Conservation (phyloP, 2,797 vertebrate species). For the Oophaga sylvatica region DNA sequence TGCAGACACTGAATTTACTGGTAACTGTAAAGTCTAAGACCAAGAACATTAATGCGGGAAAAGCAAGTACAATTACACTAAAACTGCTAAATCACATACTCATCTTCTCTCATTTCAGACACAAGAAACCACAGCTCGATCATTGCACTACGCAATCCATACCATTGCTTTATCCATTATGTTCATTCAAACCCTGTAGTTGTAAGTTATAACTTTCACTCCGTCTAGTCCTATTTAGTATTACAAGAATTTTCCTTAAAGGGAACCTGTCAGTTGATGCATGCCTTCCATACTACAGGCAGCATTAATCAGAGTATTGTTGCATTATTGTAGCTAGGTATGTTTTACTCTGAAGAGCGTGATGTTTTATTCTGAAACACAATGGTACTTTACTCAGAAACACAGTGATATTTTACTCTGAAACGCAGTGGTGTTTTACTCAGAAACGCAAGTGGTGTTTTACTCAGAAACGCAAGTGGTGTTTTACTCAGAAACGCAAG, state of each 20-base stretch:
- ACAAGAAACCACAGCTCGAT: slow-evolving; percentile 41
- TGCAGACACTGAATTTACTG: slow-evolving; percentile 52
- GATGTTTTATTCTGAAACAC: too few relatives aligned
- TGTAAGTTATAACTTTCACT: neutral
- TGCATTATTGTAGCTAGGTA: too few relatives aligned
- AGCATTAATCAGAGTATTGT: too few relatives aligned
- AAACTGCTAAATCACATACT: slow-evolving; percentile 41
- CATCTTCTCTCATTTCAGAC: slow-evolving; percentile 36
- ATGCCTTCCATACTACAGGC: too few relatives aligned
- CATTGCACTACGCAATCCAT: slow-evolving; percentile 21
- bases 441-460: too few relatives aligned
- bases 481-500: too few relatives aligned
- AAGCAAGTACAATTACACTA: slow-evolving; percentile 47
- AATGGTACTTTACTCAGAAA: too few relatives aligned
- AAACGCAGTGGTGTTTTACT: too few relatives aligned
- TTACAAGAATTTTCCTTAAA: neutral
- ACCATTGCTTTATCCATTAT: slow-evolving; percentile 18
- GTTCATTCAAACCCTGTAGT: neutral
- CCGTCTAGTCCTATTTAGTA: neutral
- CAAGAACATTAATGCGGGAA: slow-evolving; percentile 42
- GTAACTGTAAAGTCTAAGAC: slow-evolving; percentile 49
- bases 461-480: too few relatives aligned
- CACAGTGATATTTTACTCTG: too few relatives aligned
- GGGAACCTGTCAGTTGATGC: neutral
- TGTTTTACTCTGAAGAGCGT: too few relatives aligned